These are phyloP conservation scores for Henricia sp. DNA, from an alignment of 53 echinoderm and acorn worm genomes.

Conservation along the genomic window DNA sequence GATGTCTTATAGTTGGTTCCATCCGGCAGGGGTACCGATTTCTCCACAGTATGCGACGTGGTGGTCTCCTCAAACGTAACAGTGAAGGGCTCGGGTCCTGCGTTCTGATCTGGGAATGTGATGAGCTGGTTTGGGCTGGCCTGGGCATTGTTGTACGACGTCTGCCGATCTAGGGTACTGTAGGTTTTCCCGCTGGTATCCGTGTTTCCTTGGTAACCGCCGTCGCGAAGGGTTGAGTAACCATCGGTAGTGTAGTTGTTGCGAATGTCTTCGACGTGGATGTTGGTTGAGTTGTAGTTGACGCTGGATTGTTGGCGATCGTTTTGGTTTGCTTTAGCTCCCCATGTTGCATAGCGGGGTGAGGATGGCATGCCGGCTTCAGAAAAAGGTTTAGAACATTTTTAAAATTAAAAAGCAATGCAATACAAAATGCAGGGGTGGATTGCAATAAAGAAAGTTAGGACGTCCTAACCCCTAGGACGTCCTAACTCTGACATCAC, in stretches of 20 bases:
- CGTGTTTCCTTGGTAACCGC: constrained; percentile 47
- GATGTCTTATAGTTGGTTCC: constrained; percentile 89
- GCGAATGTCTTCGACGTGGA: constrained; percentile 68
- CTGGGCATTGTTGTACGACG: constrained; percentile 53
- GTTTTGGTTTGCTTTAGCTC: constrained; percentile 34
- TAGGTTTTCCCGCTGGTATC: constrained; percentile 27
- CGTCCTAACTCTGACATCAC: too few species aligned
- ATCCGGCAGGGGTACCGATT: constrained; percentile 87
- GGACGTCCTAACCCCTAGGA: too few species aligned
- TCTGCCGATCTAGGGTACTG: constrained; percentile 46
- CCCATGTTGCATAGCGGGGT: constrained; percentile 53
- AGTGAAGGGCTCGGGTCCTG: constrained; percentile 71
- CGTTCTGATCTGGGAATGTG: constrained; percentile 69
- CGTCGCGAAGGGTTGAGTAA: constrained; percentile 65
- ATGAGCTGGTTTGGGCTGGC: constrained; percentile 75
- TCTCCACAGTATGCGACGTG: constrained; percentile 88
- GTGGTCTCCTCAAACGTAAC: constrained; percentile 97
- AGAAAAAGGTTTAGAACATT: too few species aligned
- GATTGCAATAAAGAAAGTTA: too few species aligned
- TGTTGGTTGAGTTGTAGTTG: constrained; percentile 86
- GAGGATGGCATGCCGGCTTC: too few species aligned
- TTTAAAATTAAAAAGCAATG: too few species aligned
- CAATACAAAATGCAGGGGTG: too few species aligned
- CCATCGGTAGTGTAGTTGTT: constrained; percentile 67
- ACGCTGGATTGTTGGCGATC: constrained; percentile 63